These are phyloP conservation scores for Centropristis striata DNA, from an alignment of 2,113 vertebrate genomes.

Conservation along the genomic window DNA sequence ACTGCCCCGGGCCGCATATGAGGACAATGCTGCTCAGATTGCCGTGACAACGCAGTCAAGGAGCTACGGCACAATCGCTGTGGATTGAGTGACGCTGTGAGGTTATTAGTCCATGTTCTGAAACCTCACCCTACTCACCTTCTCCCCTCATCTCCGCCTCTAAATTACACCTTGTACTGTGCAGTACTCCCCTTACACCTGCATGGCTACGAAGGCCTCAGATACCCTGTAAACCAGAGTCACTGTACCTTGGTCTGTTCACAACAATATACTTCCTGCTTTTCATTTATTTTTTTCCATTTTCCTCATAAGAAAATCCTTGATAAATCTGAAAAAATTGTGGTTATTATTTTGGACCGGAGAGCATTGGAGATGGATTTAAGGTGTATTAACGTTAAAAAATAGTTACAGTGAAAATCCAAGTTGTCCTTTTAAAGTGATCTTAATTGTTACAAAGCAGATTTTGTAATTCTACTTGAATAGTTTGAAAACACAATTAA, in stretches of 20 bases:
- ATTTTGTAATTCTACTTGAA: too few species aligned
- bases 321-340: not conserved
- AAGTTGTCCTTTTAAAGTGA: not conserved
- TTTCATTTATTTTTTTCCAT: not conserved
- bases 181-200: constrained; percentile 55
- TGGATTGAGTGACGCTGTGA: constrained; percentile 79
- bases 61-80: constrained; percentile 62
- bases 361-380: not conserved
- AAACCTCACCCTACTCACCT: constrained; percentile 69
- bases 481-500: too few species aligned
- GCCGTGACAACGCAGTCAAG: constrained; percentile 57
- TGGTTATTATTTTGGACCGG: not conserved
- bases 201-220: constrained; percentile 7
- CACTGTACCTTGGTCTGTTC: constrained; percentile 5
- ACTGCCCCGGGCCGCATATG: constrained; percentile 51
- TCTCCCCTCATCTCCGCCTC: constrained; percentile 43
- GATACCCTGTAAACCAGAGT: constrained; percentile 21
- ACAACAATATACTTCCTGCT: constrained; percentile 3
- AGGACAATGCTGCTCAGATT: constrained; percentile 68
- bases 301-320: not conserved
- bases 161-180: constrained; percentile 55
- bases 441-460: too few species aligned
- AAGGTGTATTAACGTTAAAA: too few species aligned
- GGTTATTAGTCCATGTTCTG: constrained; percentile 76
- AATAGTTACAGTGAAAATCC: not conserved